A percentile compares a stretch with the other conserved stretches of the same genome.
Conservation (phyloP, 2,113 vertebrate species). For the Podilymbus podiceps region DNA sequence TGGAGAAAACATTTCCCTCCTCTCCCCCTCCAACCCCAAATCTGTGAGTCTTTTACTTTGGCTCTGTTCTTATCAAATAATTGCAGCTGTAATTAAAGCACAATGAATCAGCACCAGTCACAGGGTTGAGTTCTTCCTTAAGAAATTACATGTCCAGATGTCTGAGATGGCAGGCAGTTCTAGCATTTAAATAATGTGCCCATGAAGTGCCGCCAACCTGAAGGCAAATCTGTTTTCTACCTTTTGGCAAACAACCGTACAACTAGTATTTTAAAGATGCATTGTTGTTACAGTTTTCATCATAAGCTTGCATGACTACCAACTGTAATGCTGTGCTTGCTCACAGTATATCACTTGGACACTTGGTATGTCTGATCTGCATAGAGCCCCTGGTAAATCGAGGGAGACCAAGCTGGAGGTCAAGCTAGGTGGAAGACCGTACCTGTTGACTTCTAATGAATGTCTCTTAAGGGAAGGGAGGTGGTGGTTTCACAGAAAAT, state of each 20-base stretch:
- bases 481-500: not conserved
- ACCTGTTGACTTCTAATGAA: not conserved
- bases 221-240: constrained; percentile 1
- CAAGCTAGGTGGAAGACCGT: not conserved
- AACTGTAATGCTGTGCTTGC: not conserved
- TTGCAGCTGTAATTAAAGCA: constrained; percentile 50
- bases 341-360: not conserved
- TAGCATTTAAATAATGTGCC: constrained; percentile 43
- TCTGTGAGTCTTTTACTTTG: constrained; percentile 56
- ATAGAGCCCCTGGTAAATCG: not conserved
- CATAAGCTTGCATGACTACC: not conserved
- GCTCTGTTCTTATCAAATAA: constrained; percentile 68
- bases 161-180: constrained; percentile 39
- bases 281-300: not conserved
- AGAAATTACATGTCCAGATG: constrained; percentile 52
- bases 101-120: constrained; percentile 38
- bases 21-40: constrained; percentile 43
- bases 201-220: not conserved
- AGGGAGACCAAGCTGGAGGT: not conserved
- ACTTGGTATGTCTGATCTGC: not conserved
- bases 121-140: constrained; percentile 40
- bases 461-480: not conserved
- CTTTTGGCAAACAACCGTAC: not conserved
- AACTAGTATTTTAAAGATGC: not conserved
- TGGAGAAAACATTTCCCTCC: constrained; percentile 45